Base-by-base conservation (phyloP, 2,888 invertebrate genomes). In the Tortricodes alternella region DNA sequence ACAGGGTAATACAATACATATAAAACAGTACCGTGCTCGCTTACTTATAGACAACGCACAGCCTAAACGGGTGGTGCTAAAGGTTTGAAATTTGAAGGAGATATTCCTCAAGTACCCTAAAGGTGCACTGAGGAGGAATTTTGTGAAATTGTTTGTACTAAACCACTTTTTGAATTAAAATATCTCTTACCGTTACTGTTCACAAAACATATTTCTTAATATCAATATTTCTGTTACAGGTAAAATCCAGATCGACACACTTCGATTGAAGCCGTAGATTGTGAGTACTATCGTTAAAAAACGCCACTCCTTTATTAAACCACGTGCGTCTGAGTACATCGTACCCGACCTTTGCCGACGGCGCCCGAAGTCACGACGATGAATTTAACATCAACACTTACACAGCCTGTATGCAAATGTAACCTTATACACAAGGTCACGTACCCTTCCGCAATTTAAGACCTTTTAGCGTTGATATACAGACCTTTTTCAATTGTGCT, bases 391-490 rank as follows among this genome's bases (percentile, higher is more conserved):
- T 46, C 46, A 37, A 29, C 43, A 27, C 23, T 32, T 29, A 29
- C 9, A 9, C 11, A n/a, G 32, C 49, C 49, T 29, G 24, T 35
- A 60, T 57, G 53, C 53, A 37, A 60, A 60, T 49, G 39, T n/a
- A 32, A 13, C 29, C 24, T 18, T 27, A 37, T 35, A 23, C 18
- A 15, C 43, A 15, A 35, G 15, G 9, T 16, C 53, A 18, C 6
- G 11, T 1, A 8, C n/a, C n/a, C 11, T 1, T 32, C 6, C 13
- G 23, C 2, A 37, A 21, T 18, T 39, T 13, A 34, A 18, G 13
- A 34, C 46, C 13, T 19, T 38, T 13, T 13, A 0, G 3, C 2
- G 6, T 38, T 39, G 3, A 29, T 1, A 34, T 24, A 39, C 34
- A 24, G 39, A 24, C 7, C 32, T 9, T 13, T 13, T 39, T 53